Conservation (phyloP, 2,113 vertebrate species). For the Nerophis lumbriciformis region DNA sequence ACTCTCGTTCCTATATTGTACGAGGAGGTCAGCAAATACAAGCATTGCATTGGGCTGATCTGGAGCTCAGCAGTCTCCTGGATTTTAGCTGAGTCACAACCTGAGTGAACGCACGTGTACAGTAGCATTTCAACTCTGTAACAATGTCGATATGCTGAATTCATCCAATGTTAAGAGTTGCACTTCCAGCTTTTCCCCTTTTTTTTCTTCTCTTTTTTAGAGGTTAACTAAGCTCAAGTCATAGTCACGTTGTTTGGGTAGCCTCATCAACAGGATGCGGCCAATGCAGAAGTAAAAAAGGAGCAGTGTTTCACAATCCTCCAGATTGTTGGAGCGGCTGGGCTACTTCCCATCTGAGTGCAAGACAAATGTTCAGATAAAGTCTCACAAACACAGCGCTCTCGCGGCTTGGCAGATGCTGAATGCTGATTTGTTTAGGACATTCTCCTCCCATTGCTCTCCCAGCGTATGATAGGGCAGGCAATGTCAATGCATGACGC, state of each 20-base stretch:
- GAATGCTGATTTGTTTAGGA: conserved; percentile 20
- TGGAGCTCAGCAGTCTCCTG: not conserved
- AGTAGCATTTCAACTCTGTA: conserved; percentile 46
- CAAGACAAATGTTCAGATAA: conserved; percentile 21
- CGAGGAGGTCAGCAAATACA: conserved; percentile 12
- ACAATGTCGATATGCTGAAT: conserved; percentile 55
- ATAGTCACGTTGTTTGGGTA: conserved; percentile 46
- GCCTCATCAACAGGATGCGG: conserved; percentile 61
- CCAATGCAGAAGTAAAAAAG: conserved; percentile 52
- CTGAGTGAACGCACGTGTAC: conserved; percentile 14
- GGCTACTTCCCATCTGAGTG: conserved; percentile 43
- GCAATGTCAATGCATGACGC: not conserved
- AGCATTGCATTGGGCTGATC: not conserved
- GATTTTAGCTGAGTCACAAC: conserved; percentile 45
- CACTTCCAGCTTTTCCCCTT: conserved; percentile 43
- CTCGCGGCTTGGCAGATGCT: conserved; percentile 4
- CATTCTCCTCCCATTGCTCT: conserved; percentile 5
- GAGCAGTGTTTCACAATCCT: conserved; percentile 41
- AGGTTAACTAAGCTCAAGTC: conserved; percentile 22
- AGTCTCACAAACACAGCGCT: conserved; percentile 11
- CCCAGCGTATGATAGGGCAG: not conserved
- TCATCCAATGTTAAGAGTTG: conserved; percentile 20
- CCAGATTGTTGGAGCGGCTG: conserved; percentile 23
- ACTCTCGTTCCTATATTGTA: conserved; percentile 6
- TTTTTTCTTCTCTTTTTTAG: conserved; percentile 25